Conservation (phyloP, 2,888 invertebrate species). For the Phyllotreta cruciferae region DNA sequence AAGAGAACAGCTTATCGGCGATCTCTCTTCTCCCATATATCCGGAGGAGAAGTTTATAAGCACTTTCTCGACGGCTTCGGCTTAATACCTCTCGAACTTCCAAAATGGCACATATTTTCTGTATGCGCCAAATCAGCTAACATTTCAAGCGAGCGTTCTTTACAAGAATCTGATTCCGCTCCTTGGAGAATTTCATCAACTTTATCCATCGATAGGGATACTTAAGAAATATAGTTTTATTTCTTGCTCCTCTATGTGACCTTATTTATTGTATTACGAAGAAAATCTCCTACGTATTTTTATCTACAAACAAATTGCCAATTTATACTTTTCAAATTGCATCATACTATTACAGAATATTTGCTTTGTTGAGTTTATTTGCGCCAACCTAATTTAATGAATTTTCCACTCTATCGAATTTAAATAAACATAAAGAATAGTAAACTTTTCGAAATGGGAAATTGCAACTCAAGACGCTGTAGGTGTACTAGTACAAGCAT, state of each 20-base stretch:
- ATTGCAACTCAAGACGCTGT: too few species aligned
- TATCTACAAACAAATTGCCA: too few species aligned
- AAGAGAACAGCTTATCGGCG: constrained; percentile 30
- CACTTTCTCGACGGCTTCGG: constrained; percentile 33
- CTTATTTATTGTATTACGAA: too few species aligned
- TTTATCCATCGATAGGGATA: constrained; percentile 27
- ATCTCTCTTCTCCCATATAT: constrained; percentile 32
- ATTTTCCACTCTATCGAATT: too few species aligned
- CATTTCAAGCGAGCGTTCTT: constrained; percentile 25
- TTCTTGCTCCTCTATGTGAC: constrained; percentile 5
- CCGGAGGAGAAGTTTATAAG: constrained; percentile 36
- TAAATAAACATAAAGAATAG: too few species aligned
- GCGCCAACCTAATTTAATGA: too few species aligned
- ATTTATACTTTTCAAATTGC: too few species aligned
- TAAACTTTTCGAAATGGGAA: too few species aligned
- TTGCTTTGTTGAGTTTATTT: too few species aligned
- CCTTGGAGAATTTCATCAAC: constrained; percentile 23
- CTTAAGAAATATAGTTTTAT: constrained; percentile 14
- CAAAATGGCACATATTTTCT: constrained; percentile 38
- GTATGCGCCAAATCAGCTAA: constrained; percentile 33
- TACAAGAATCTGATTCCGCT: constrained; percentile 11
- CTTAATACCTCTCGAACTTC: constrained; percentile 36
- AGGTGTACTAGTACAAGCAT: too few species aligned
- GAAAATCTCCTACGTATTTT: too few species aligned
- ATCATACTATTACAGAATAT: too few species aligned